Base-by-base conservation (phyloP, 2,888 invertebrate species). In the Eupsilia transversa region DNA sequence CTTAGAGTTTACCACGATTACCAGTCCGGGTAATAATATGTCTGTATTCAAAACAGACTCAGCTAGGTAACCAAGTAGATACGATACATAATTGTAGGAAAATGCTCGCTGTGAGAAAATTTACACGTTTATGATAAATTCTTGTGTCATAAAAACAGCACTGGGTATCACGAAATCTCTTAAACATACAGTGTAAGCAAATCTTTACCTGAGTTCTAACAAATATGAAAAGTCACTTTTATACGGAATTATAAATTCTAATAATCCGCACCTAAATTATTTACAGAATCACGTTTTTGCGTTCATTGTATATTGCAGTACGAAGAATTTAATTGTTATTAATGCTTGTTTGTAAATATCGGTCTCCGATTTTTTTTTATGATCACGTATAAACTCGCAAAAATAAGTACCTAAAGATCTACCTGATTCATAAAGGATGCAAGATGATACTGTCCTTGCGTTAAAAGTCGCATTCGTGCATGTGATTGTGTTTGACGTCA, bases 31-130 rank as follows among this genome's bases (percentile, higher is more conserved):
- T 74, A 79, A 80, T 79, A 65, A 80, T 60, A 80, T 66, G 70
- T 49, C 41, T 79, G 73, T 75, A 80, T 80, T 75, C 65, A 70
- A 80, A 69, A 75, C 75, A 75, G 17, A 23, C 20, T 69, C 27
- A 6, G 14, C 41, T 80, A 64, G 56, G 68, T 56, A 54, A 54
- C 60, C 59, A 59, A 54, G 68, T 65, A 74, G 17, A 33, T 65
- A 65, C 59, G 17, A 33, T 65, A 65, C 59, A 65, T 80, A 80
- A 80, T 80, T 69, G 65, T 69, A 79, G 76, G 70, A 70, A 80
- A 80, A 79, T 57, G 56, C 17, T 60, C 14, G 14, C 70, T 75
- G 79, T 79, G 79, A 80, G 80, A 80, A 79, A 75, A 79, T 75
- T 33, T 79, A 66, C 80, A 80, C 80, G 70, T 70, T 69, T 61